phyloP scores from a whole-genome alignment of 2,113 vertebrate genomes.

The Puffinus mauretanicus region DNA sequence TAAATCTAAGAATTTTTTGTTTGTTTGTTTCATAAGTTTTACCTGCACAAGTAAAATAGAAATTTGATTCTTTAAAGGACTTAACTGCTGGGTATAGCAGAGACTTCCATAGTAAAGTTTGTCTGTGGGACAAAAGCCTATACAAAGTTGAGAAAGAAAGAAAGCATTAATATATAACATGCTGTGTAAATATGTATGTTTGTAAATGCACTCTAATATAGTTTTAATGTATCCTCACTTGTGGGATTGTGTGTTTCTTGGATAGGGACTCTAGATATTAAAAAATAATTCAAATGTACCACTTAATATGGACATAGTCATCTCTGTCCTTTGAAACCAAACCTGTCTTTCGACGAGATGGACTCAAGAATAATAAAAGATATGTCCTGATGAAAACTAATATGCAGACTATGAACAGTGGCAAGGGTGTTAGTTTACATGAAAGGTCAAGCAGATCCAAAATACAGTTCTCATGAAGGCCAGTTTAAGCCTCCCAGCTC shows the following conservation, averaged over 20 bases:
- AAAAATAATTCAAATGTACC: not conserved
- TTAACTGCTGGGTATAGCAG: not conserved
- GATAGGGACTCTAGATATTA: not conserved
- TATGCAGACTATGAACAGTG: not conserved
- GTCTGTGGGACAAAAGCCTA: not conserved
- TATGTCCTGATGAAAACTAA: not conserved
- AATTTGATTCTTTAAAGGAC: not conserved
- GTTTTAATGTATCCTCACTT: not conserved
- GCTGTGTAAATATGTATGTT: not conserved
- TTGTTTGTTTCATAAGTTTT: not conserved
- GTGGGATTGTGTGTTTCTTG: not conserved
- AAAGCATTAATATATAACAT: not conserved
- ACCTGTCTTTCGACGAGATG: not conserved
- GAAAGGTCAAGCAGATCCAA: not conserved
- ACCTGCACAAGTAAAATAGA: not conserved
- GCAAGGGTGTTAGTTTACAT: not conserved
- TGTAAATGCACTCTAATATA: not conserved
- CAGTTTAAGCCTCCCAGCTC: not conserved
- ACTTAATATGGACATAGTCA: not conserved
- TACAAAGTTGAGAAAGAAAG: not conserved
- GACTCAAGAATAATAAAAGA: not conserved
- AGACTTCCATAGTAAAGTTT: not conserved
- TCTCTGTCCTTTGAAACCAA: not conserved
- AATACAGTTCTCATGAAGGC: not conserved
- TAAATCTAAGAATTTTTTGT: not conserved